phyloP scores from a whole-genome alignment of 1,140 invertebrate genomes.

The Drosophila bocqueti region DNA sequence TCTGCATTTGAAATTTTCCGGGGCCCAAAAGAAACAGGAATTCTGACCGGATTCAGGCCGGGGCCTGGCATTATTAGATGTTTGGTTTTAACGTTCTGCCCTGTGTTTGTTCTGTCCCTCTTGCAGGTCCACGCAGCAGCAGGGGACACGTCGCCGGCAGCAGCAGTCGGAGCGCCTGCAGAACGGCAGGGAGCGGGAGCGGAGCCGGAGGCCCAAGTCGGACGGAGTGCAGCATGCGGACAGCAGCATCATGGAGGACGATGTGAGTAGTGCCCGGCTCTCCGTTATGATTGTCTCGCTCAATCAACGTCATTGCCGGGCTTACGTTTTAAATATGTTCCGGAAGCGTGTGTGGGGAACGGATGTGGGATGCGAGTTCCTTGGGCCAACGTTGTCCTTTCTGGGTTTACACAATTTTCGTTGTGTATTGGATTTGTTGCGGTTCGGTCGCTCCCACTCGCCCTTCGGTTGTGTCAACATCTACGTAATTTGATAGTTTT shows the following conservation, averaged over 20 bases:
- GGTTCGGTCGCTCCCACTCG: constrained; percentile 26
- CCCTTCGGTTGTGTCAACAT: constrained; percentile 53
- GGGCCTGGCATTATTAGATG: constrained; percentile 36
- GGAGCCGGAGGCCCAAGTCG: constrained; percentile 76
- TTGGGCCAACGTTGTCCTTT: constrained; percentile 12
- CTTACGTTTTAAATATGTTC: constrained; percentile 71
- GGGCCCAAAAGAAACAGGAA: neutral
- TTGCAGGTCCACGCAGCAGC: constrained; percentile 64
- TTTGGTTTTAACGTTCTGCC: constrained; percentile 35
- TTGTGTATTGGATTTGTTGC: constrained; percentile 56
- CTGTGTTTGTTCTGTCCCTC: constrained; percentile 17
- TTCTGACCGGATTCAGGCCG: constrained; percentile 4
- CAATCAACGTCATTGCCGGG: constrained; percentile 45
- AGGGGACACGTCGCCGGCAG: constrained; percentile 67
- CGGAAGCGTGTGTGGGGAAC: constrained; percentile 14
- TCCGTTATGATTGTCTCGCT: constrained; percentile 47
- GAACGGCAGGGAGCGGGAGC: constrained; percentile 61
- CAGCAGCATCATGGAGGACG: constrained; percentile 83
- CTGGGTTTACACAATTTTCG: constrained; percentile 55
- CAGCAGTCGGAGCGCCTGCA: constrained; percentile 71
- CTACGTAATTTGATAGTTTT: constrained; percentile 79
- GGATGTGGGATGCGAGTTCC: constrained; percentile 3
- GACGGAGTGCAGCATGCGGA: constrained; percentile 83
- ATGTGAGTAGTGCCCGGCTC: constrained; percentile 58
- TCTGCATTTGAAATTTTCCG: constrained; percentile 50